Conservation (phyloP, 2,888 invertebrate species). For the Drosophila kanekoi region DNA sequence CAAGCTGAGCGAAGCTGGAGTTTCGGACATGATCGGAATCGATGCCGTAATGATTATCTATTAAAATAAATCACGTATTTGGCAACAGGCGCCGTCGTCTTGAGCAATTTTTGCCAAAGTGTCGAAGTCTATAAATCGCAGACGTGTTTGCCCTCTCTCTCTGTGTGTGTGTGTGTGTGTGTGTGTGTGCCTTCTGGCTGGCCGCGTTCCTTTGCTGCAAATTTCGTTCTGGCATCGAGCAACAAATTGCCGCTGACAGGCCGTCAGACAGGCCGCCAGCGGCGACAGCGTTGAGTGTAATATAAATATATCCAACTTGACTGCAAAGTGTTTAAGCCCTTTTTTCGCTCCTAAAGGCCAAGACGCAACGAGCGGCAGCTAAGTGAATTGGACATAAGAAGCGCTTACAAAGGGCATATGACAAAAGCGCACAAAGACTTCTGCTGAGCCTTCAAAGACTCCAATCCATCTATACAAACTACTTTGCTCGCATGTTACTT, state of each 20-base stretch:
- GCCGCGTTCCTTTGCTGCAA: conserved; percentile 41
- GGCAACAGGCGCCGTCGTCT: conserved; percentile 56
- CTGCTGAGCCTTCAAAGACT: conserved; percentile 38
- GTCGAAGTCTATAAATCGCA: conserved; percentile 80
- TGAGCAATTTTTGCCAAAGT: conserved; percentile 52
- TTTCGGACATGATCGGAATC: conserved; percentile 71
- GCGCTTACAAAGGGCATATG: conserved; percentile 61
- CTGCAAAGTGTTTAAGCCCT: conserved; percentile 80
- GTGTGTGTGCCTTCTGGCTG: conserved; percentile 31
- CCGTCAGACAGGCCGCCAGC: conserved; percentile 15
- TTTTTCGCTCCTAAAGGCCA: conserved; percentile 46
- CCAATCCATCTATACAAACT: conserved; percentile 25
- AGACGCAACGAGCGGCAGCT: conserved; percentile 50
- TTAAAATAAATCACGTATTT: conserved; percentile 83
- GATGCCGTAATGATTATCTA: conserved; percentile 82
- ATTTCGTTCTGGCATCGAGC: conserved; percentile 49
- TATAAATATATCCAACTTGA: conserved; percentile 78
- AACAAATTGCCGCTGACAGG: conserved; percentile 56
- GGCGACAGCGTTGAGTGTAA: conserved; percentile 70
- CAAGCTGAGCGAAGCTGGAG: conserved; percentile 52
- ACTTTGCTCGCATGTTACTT: conserved; percentile 25
- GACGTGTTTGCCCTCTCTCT: conserved; percentile 1
- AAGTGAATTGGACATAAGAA: conserved; percentile 62
- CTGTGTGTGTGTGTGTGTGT: conserved; percentile 33
- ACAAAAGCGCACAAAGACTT: conserved; percentile 24